phyloP scores from a whole-genome alignment of 2,113 vertebrate species.

The Vulpes lagopus region DNA sequence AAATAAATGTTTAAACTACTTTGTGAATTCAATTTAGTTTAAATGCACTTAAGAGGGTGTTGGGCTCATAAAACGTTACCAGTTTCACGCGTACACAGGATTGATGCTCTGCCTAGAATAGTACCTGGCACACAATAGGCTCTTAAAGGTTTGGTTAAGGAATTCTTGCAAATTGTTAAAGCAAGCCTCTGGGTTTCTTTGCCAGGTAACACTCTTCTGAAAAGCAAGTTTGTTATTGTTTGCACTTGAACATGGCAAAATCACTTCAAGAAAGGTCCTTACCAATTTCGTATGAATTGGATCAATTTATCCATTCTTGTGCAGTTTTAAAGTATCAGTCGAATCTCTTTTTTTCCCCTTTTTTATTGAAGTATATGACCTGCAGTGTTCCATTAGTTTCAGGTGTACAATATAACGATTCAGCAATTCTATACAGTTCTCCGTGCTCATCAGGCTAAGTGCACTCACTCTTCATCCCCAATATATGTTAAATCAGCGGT shows the following conservation, averaged over 20 bases:
- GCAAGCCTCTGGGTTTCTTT: background rate
- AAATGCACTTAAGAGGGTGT: slow-evolving; percentile 8
- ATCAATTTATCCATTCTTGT: background rate
- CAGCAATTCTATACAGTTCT: background rate
- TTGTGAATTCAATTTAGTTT: slow-evolving; percentile 32
- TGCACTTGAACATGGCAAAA: slow-evolving; percentile 40
- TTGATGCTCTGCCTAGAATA: background rate
- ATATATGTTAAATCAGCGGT: background rate
- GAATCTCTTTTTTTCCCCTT: too few relatives aligned
- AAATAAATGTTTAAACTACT: slow-evolving; percentile 27
- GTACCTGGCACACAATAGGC: background rate
- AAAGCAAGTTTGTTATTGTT: background rate
- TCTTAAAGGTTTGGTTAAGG: background rate
- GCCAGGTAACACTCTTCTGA: background rate
- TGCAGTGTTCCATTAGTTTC: background rate
- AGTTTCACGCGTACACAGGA: background rate
- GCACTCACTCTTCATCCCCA: background rate
- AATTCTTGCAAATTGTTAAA: slow-evolving; percentile 37
- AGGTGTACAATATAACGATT: background rate
- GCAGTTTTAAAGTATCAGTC: background rate
- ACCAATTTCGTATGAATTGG: background rate
- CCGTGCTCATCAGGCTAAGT: background rate
- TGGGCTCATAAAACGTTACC: background rate
- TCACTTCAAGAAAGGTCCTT: background rate
- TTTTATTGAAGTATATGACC: background rate